Percentiles rank a stretch among this genome's conserved stretches.
phyloP scores from a whole-genome alignment of 1,140 invertebrate genomes.

The Pogonognathellus flavescens region DNA sequence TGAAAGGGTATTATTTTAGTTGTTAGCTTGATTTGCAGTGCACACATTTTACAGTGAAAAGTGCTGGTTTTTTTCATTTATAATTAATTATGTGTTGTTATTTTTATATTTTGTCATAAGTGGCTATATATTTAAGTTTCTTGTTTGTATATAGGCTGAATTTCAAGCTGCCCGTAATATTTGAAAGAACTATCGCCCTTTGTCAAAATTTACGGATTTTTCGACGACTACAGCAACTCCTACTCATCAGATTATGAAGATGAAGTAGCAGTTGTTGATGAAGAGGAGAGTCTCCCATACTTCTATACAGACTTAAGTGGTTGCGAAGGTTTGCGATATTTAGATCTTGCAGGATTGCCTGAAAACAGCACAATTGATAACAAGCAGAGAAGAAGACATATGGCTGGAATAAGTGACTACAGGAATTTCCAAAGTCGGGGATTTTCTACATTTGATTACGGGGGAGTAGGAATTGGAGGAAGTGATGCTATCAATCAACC shows the following conservation, averaged over 20 bases:
- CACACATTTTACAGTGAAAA: no score
- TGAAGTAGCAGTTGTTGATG: constrained; percentile 49
- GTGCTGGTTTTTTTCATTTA: no score
- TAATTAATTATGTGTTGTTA: no score
- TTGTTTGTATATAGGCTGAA: no score
- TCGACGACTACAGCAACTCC: constrained; percentile 47
- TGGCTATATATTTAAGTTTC: no score
- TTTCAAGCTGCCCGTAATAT: neutral
- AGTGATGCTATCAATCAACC: constrained; percentile 9
- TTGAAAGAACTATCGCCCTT: neutral
- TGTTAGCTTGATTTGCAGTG: no score
- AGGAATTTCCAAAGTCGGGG: constrained; percentile 5
- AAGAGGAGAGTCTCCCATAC: neutral
- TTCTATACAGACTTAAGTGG: neutral
- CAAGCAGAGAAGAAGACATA: neutral
- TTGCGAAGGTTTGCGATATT: neutral
- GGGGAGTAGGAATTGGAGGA: neutral
- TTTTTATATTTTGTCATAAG: no score
- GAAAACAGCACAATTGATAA: constrained; percentile 33
- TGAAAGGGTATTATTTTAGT: no score
- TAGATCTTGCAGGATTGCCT: constrained; percentile 1
- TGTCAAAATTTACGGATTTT: constrained; percentile 58
- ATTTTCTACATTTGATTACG: neutral
- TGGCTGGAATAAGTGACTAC: constrained; percentile 62
- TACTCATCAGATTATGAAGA: constrained; percentile 17